Conservation (phyloP, 2,113 vertebrate species). For the Saccopteryx leptura region DNA sequence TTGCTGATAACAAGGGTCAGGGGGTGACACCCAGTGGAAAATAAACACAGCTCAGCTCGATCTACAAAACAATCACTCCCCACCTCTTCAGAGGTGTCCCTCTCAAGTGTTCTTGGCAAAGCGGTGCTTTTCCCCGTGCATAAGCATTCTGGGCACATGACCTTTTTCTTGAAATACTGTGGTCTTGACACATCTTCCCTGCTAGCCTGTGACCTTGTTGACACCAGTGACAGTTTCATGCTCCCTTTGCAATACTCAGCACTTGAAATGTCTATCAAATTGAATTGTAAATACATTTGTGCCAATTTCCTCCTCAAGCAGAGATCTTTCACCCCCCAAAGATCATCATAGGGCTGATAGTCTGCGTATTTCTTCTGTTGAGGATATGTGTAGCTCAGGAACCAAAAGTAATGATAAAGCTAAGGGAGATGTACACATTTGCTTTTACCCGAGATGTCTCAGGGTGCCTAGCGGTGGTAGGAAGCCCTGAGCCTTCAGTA, state of each 20-base stretch:
- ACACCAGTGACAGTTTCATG: neutral
- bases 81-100: neutral
- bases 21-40: neutral
- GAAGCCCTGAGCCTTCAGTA: neutral
- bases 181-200: neutral
- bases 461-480: neutral
- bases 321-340: neutral
- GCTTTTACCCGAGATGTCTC: neutral
- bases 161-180: neutral
- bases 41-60: neutral
- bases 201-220: neutral
- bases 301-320: neutral
- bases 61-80: neutral
- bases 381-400: neutral
- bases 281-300: slow-evolving; percentile 6
- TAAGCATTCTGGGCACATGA: neutral
- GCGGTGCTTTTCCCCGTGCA: neutral
- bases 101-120: neutral
- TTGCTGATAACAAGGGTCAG: neutral
- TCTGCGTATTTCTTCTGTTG: neutral
- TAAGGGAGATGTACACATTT: neutral
- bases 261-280: neutral
- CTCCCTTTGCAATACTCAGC: neutral
- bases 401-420: neutral
- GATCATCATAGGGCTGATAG: neutral